These are phyloP conservation scores for Craseonycteris thonglongyai DNA, from an alignment of 2,113 vertebrate species.

Conservation along the genomic window DNA sequence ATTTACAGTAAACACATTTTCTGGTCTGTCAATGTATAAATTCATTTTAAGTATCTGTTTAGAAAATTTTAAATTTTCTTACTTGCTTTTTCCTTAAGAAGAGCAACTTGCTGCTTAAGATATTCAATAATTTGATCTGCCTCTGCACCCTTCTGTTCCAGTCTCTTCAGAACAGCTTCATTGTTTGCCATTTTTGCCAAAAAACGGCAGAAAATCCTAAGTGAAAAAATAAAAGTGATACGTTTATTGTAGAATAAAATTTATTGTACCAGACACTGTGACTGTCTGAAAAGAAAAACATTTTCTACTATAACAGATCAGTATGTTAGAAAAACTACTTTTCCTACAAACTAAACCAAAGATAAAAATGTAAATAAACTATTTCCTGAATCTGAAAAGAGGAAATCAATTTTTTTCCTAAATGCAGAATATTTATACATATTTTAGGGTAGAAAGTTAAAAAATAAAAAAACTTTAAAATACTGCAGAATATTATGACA, in stretches of 20 bases:
- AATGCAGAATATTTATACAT: conserved; percentile 34
- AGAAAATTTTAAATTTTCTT: conserved; percentile 68
- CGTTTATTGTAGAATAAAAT: conserved; percentile 11
- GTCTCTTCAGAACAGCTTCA: conserved; percentile 86
- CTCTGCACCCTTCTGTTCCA: conserved; percentile 94
- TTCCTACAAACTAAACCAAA: conserved; percentile 42
- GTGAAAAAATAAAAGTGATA: conserved; percentile 37
- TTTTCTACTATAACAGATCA: neutral
- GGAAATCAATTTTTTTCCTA: neutral
- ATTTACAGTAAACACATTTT: neutral
- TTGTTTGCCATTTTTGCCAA: conserved; percentile 90
- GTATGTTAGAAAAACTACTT: neutral
- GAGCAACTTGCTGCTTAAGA: conserved; percentile 95
- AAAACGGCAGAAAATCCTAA: conserved; percentile 86
- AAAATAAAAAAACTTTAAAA: neutral
- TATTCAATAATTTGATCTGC: conserved; percentile 96
- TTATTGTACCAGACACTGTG: neutral
- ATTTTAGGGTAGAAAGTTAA: neutral
- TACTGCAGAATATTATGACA: neutral
- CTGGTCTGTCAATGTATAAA: neutral
- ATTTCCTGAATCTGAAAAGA: conserved; percentile 27
- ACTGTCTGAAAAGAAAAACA: conserved; percentile 6
- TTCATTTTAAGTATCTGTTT: conserved; percentile 15
- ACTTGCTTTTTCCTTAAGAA: conserved; percentile 98
- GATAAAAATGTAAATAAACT: neutral